A percentile compares a stretch with the other conserved stretches of the same genome.
Conservation (phyloP, 2,888 invertebrate species). For the Aphelenchoides bicaudatus region DNA sequence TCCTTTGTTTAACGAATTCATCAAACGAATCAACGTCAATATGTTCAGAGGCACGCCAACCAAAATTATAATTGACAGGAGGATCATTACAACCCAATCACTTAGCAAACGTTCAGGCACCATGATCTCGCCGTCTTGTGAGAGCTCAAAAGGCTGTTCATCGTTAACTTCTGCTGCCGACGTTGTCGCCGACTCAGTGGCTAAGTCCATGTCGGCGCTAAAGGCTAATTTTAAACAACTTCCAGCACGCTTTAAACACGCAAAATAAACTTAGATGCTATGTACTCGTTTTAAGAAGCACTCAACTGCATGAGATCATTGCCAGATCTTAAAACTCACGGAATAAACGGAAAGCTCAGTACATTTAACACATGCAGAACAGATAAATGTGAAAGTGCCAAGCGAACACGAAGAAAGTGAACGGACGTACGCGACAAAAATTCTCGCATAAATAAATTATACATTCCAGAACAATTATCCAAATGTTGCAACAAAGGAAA, state of each 20-base stretch:
- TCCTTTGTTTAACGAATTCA: constrained; percentile 15
- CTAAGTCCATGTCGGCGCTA: background rate
- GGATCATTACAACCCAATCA: constrained; percentile 33
- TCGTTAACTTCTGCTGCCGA: constrained; percentile 18
- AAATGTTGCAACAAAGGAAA: too few relatives aligned
- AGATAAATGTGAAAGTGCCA: too few relatives aligned
- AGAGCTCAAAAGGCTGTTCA: constrained; percentile 19
- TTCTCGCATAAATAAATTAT: too few relatives aligned
- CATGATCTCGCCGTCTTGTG: constrained; percentile 12
- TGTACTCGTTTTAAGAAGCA: too few relatives aligned
- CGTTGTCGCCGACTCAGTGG: background rate
- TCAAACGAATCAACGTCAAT: constrained; percentile 26
- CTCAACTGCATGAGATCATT: too few relatives aligned
- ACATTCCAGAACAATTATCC: too few relatives aligned
- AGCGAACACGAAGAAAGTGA: too few relatives aligned
- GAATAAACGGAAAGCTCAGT: too few relatives aligned
- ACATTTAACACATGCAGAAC: too few relatives aligned
- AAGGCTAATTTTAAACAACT: background rate
- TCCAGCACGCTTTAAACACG: background rate
- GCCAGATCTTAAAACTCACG: too few relatives aligned
- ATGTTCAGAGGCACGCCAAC: constrained; percentile 34
- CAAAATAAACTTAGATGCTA: too few relatives aligned
- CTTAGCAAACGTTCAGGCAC: constrained; percentile 20
- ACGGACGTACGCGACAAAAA: too few relatives aligned
- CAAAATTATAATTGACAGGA: constrained; percentile 27